These are phyloP conservation scores for Akabosia matsudoensis DNA, from an alignment of 1,140 invertebrate genomes.

Conservation along the genomic window DNA sequence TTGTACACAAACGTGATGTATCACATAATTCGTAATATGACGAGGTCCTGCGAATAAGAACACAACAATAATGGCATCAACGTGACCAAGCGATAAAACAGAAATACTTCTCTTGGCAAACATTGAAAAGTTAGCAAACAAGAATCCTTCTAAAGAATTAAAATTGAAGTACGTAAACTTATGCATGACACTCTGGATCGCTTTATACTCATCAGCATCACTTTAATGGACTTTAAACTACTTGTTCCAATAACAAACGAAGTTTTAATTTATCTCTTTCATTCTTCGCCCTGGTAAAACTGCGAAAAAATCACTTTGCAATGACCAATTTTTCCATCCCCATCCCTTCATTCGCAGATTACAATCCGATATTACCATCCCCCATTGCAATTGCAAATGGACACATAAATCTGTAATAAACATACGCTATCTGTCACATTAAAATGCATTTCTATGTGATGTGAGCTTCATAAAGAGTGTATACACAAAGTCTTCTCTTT, in stretches of 20 bases:
- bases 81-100: neutral
- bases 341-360: too few species aligned
- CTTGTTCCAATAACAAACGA: neutral
- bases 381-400: neutral
- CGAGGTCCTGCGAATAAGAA: neutral
- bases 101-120: neutral
- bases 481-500: neutral
- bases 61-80: neutral
- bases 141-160: too few species aligned
- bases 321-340: neutral
- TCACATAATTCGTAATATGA: neutral
- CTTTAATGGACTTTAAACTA: neutral
- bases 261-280: neutral
- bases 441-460: too few species aligned
- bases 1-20: neutral
- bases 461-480: too few species aligned
- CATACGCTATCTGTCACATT: too few species aligned
- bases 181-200: neutral
- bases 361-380: too few species aligned
- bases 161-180: too few species aligned
- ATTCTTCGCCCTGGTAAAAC: neutral
- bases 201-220: neutral
- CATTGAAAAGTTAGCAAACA: too few species aligned
- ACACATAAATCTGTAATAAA: too few species aligned
- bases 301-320: neutral